These are phyloP conservation scores for Nautilus pompilius DNA, from an alignment of 1,140 invertebrate species.

Conservation along the genomic window DNA sequence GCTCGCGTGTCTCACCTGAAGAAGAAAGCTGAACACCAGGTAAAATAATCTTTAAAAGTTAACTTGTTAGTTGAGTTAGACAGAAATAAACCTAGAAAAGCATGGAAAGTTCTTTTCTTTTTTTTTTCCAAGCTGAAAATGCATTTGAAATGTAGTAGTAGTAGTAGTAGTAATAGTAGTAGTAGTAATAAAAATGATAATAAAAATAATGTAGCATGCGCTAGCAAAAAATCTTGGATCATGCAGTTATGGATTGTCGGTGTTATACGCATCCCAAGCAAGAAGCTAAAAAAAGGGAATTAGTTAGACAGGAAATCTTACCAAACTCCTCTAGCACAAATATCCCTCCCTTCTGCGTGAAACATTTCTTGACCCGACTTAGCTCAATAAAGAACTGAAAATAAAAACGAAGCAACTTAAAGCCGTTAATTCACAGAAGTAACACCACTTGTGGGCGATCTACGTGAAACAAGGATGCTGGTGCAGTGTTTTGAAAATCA, in stretches of 20 bases:
- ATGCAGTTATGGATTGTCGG: slow-evolving; percentile 1
- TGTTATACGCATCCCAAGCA: slow-evolving; percentile 8
- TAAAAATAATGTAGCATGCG: not conserved
- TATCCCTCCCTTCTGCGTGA: slow-evolving; percentile 96
- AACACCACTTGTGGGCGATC: not conserved
- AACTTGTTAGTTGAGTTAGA: not conserved
- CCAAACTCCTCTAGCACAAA: slow-evolving; percentile 87
- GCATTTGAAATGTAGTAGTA: not conserved
- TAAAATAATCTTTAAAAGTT: not conserved
- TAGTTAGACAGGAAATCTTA: slow-evolving; percentile 87
- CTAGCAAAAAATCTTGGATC: not conserved
- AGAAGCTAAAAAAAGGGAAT: slow-evolving; percentile 25
- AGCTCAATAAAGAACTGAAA: slow-evolving; percentile 99
- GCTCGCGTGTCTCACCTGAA: no score
- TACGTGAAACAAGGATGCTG: not conserved
- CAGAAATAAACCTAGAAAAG: not conserved
- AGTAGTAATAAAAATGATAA: not conserved
- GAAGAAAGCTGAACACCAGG: not conserved
- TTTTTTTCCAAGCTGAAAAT: not conserved
- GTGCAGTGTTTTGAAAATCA: not conserved
- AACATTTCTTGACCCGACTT: slow-evolving; percentile 98
- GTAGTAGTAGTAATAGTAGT: not conserved
- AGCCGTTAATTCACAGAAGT: slow-evolving; percentile 8
- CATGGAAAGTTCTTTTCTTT: not conserved
- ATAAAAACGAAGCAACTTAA: slow-evolving; percentile 52